Percentiles rank a stretch among this genome's conserved stretches.
phyloP scores from a whole-genome alignment of 2,113 vertebrate genomes.

The Limnothrissa miodon region DNA sequence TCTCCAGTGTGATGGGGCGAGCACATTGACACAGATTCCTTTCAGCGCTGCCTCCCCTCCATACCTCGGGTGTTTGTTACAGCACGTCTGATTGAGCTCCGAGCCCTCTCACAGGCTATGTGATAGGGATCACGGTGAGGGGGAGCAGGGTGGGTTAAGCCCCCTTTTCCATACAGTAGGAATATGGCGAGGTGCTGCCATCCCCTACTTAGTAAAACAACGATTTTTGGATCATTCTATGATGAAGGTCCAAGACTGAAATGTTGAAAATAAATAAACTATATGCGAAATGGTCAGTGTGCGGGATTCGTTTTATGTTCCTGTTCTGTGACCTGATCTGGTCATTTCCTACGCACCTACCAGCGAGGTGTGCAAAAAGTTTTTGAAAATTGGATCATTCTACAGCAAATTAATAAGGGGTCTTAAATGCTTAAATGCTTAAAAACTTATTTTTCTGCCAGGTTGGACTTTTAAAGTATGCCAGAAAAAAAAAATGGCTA shows the following conservation, averaged over 20 bases:
- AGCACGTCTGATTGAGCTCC: slow-evolving; percentile 65
- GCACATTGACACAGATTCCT: slow-evolving; percentile 79
- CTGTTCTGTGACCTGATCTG: too few relatives aligned
- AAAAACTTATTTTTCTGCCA: too few relatives aligned
- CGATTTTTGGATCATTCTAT: background rate
- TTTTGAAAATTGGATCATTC: too few relatives aligned
- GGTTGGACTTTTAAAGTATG: too few relatives aligned
- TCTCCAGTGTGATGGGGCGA: slow-evolving; percentile 76
- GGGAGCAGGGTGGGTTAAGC: background rate
- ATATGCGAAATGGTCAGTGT: too few relatives aligned
- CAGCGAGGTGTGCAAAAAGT: too few relatives aligned
- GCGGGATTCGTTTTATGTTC: too few relatives aligned
- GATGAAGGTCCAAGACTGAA: too few relatives aligned
- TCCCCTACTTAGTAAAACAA: too few relatives aligned
- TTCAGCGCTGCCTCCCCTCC: slow-evolving; percentile 75
- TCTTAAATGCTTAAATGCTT: background rate
- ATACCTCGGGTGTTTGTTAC: slow-evolving; percentile 81
- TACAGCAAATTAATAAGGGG: slow-evolving; percentile 1
- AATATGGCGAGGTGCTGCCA: background rate
- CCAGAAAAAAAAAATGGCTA: too few relatives aligned
- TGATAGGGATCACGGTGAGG: background rate
- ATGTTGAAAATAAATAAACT: too few relatives aligned
- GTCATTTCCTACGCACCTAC: too few relatives aligned
- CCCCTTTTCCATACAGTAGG: background rate
- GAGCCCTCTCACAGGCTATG: background rate